A percentile compares a stretch with the other conserved stretches of the same genome.
Conservation (phyloP, 1,140 invertebrate genomes). For the Pachyrhynchus sulphureomaculatus region DNA sequence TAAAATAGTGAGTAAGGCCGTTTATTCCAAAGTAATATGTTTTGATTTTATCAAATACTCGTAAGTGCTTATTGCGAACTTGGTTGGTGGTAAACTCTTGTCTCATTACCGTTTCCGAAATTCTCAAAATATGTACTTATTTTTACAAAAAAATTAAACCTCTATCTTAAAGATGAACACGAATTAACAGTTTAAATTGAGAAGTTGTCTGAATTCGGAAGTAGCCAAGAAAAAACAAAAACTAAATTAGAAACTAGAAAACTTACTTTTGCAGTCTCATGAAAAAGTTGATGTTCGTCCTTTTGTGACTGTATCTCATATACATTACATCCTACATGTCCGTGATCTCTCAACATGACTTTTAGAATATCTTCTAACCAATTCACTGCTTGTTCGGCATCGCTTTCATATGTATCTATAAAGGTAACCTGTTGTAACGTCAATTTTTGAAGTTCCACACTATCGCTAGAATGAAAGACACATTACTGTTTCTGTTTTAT, state of each 20-base stretch:
- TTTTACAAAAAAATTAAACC: too few relatives aligned
- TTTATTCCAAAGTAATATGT: too few relatives aligned
- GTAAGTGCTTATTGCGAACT: too few relatives aligned
- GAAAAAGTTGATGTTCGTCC: conserved; percentile 73
- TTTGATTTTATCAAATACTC: too few relatives aligned
- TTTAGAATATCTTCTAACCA: conserved; percentile 75
- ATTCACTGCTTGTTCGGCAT: conserved; percentile 70
- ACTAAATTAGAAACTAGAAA: too few relatives aligned
- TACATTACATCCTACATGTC: conserved; percentile 70
- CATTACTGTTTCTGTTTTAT: background rate
- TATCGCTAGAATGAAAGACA: conserved; percentile 54
- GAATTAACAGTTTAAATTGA: too few relatives aligned
- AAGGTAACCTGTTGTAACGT: conserved; percentile 75
- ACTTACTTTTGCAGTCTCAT: conserved; percentile 71
- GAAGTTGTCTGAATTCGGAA: too few relatives aligned
- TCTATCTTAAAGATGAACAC: too few relatives aligned
- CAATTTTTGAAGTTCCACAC: conserved; percentile 70
- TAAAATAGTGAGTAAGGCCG: conserved; percentile 44
- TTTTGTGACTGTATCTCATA: conserved; percentile 75
- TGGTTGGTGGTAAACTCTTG: too few relatives aligned
- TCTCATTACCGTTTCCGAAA: too few relatives aligned
- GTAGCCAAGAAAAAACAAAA: too few relatives aligned
- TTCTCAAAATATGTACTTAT: too few relatives aligned
- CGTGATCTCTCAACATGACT: conserved; percentile 68
- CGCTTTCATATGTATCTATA: conserved; percentile 73